A percentile compares a stretch with the other conserved stretches of the same genome.
phyloP scores from a whole-genome alignment of 2,888 invertebrate species.

The Blastobasis lacticolella region DNA sequence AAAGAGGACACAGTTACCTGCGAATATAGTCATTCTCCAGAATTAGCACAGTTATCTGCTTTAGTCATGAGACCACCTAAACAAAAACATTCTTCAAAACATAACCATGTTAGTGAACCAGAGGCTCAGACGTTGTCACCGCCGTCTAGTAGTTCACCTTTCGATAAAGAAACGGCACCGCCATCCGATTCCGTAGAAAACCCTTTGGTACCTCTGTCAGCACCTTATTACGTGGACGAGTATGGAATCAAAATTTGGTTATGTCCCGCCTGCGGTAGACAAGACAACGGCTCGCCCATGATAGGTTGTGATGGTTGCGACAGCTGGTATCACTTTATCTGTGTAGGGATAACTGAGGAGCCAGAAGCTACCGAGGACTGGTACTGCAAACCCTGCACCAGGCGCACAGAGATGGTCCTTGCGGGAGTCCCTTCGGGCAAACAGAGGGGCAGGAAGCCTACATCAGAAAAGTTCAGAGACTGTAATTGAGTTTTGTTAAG shows the following conservation, averaged over 20 bases:
- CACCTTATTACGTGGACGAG: conserved; percentile 79
- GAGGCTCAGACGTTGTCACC: conserved; percentile 47
- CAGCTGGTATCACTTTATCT: too few species aligned
- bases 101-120: conserved; percentile 43
- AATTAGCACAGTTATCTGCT: conserved; percentile 88
- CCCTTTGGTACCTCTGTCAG: conserved; percentile 46
- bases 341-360: too few species aligned
- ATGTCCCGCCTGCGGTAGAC: conserved; percentile 95
- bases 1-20: conserved; percentile 51
- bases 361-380: too few species aligned
- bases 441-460: conserved; percentile 80
- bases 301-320: too few species aligned
- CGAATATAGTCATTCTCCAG: conserved; percentile 83
- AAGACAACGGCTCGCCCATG: conserved; percentile 97
- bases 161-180: conserved; percentile 47
- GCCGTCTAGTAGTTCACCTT: conserved; percentile 46
- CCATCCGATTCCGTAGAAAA: conserved; percentile 22
- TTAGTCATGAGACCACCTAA: conserved; percentile 88
- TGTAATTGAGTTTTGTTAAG: conserved; percentile 66
- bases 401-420: conserved; percentile 79
- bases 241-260: conserved; percentile 96
- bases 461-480: conserved; percentile 76
- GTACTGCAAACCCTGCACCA: conserved; percentile 87
- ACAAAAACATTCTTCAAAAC: conserved; percentile 73
- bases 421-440: conserved; percentile 75